A percentile compares a stretch with the other conserved stretches of the same genome.
These are phyloP conservation scores for Dryobotodes eremita DNA, from an alignment of 2,888 invertebrate species.

Conservation along the genomic window DNA sequence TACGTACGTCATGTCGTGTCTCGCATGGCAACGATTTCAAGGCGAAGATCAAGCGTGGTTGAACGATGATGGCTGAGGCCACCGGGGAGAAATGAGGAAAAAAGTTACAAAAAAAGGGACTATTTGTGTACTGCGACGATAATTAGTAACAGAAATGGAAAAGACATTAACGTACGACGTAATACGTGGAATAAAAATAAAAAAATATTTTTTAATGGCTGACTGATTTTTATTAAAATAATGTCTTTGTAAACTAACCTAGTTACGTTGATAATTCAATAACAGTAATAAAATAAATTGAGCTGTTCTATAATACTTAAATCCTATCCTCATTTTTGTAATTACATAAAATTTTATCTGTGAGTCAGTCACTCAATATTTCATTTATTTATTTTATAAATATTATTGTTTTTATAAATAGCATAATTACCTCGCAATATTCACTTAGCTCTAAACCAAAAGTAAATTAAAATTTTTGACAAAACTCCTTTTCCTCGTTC, in stretches of 20 bases:
- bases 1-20: slow-evolving; percentile 19
- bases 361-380: background rate
- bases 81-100: slow-evolving; percentile 7
- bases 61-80: slow-evolving; percentile 26
- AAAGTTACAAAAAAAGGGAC: background rate
- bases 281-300: background rate
- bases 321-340: background rate
- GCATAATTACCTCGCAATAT: no score
- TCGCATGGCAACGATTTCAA: slow-evolving; percentile 60
- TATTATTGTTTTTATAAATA: no score
- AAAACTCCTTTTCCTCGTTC: background rate
- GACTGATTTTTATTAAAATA: background rate
- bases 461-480: background rate
- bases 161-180: background rate
- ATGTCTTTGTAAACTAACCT: background rate
- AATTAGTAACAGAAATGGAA: background rate
- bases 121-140: slow-evolving; percentile 12
- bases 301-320: background rate
- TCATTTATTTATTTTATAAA: background rate
- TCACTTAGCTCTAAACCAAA: no score
- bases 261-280: background rate
- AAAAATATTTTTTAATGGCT: background rate
- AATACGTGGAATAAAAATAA: no score
- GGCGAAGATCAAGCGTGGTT: slow-evolving; percentile 42
- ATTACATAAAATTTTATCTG: background rate